Evolutionary conservation across 2,888 invertebrate genomes (phyloP).

Genomic region (Lathronympha strigana): DNA sequence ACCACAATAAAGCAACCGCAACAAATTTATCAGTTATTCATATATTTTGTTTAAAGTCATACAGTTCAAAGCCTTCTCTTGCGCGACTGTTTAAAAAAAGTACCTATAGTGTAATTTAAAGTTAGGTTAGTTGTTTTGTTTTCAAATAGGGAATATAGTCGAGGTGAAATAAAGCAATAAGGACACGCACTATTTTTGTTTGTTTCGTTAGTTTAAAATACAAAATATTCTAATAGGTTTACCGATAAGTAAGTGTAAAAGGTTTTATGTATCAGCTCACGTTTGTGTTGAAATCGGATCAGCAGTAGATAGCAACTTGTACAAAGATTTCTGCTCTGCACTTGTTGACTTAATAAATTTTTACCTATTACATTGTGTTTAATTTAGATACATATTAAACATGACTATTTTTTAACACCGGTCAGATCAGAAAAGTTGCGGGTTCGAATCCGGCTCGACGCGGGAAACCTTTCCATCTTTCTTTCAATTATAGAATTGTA

Average conservation of each 20-base stretch:
- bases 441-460: too few species aligned
- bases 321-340: constrained; percentile 25
- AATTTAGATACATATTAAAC: neutral
- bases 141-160: constrained; percentile 3
- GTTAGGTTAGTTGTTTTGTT: constrained; percentile 23
- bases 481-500: too few species aligned
- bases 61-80: constrained; percentile 2
- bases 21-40: too few species aligned
- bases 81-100: neutral
- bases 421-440: too few species aligned
- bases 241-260: constrained; percentile 21
- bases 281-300: constrained; percentile 15
- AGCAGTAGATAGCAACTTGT: constrained; percentile 15
- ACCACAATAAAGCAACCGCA: too few species aligned
- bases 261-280: constrained; percentile 16
- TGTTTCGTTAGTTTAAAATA: constrained; percentile 28
- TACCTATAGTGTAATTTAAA: constrained; percentile 7
- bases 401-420: neutral
- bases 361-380: constrained; percentile 25
- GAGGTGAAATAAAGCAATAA: constrained; percentile 24
- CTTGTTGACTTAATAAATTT: constrained; percentile 39
- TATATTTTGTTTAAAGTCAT: neutral
- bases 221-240: constrained; percentile 22
- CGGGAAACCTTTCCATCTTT: too few species aligned
- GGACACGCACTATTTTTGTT: constrained; percentile 35